These are phyloP conservation scores for Chaenogobius annularis DNA, from an alignment of 2,113 vertebrate species.

Conservation along the genomic window DNA sequence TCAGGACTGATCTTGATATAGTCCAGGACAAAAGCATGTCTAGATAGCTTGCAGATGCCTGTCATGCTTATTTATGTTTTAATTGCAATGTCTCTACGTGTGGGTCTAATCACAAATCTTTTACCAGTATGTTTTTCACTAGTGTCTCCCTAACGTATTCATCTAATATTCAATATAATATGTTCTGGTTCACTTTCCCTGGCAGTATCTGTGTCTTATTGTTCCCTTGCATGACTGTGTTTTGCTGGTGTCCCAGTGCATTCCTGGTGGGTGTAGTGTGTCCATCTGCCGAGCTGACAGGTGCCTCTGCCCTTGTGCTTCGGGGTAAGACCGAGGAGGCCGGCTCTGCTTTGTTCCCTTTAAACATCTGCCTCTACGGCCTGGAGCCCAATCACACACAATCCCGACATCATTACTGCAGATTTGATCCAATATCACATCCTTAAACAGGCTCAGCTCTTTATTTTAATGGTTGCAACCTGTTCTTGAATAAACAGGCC, in stretches of 20 bases:
- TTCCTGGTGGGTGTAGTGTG: slow-evolving; percentile 36
- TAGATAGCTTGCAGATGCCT: no score
- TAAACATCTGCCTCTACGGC: slow-evolving; percentile 67
- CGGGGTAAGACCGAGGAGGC: slow-evolving; percentile 50
- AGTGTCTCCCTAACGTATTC: no score
- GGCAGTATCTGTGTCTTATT: slow-evolving; percentile 2
- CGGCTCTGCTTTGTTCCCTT: slow-evolving; percentile 58
- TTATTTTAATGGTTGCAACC: background rate
- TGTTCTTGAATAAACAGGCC: background rate
- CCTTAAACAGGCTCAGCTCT: background rate
- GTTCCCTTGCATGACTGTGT: slow-evolving; percentile 20
- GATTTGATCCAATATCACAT: slow-evolving; percentile 4
- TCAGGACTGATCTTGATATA: no score
- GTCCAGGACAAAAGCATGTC: no score
- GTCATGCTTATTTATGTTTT: no score
- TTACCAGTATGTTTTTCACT: no score
- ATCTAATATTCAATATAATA: background rate
- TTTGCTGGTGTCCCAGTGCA: slow-evolving; percentile 37
- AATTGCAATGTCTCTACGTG: no score
- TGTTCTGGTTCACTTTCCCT: background rate
- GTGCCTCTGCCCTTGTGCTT: slow-evolving; percentile 67
- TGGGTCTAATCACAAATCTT: no score
- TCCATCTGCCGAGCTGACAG: slow-evolving; percentile 73
- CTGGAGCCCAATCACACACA: slow-evolving; percentile 17
- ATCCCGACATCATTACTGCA: slow-evolving; percentile 7